Conservation (phyloP, 2,113 vertebrate species). For the Stigmatopora argus region DNA sequence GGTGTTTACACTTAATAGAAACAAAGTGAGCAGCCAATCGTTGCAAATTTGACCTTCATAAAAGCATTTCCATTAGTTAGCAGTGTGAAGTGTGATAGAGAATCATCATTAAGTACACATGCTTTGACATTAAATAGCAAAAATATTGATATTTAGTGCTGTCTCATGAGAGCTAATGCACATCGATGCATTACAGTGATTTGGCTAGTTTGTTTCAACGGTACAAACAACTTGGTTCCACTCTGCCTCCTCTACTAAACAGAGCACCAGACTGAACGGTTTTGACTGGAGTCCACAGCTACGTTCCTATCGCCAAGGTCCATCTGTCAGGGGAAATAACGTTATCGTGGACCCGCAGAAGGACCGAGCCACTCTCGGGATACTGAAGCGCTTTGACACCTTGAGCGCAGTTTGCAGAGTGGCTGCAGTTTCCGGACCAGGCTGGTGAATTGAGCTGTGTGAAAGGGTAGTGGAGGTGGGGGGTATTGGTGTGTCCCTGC, state of each 20-base stretch:
- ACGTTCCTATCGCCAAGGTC: constrained; percentile 35
- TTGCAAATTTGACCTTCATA: not conserved
- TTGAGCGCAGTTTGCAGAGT: constrained; percentile 32
- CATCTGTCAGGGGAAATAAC: constrained; percentile 48
- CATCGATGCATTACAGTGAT: not conserved
- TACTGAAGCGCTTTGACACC: constrained; percentile 33
- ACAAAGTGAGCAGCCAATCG: not conserved
- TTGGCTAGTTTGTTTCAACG: not conserved
- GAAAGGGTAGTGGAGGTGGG: constrained; percentile 10
- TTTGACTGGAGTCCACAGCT: constrained; percentile 31
- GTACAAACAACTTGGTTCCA: not conserved
- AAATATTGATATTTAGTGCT: not conserved
- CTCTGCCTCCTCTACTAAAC: constrained; percentile 15
- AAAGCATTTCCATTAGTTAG: not conserved
- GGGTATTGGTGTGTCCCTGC: constrained; percentile 7
- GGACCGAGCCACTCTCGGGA: constrained; percentile 14
- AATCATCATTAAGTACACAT: not conserved
- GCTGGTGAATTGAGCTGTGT: constrained; percentile 32
- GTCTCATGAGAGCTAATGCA: not conserved
- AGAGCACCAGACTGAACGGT: constrained; percentile 27
- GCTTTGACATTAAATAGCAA: not conserved
- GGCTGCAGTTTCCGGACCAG: constrained; percentile 38
- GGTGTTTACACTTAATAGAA: not conserved
- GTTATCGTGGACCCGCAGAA: constrained; percentile 48
- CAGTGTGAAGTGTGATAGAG: not conserved